Evolutionary conservation across 2,888 invertebrate genomes (phyloP).

Genomic region (Lithosia quadra): DNA sequence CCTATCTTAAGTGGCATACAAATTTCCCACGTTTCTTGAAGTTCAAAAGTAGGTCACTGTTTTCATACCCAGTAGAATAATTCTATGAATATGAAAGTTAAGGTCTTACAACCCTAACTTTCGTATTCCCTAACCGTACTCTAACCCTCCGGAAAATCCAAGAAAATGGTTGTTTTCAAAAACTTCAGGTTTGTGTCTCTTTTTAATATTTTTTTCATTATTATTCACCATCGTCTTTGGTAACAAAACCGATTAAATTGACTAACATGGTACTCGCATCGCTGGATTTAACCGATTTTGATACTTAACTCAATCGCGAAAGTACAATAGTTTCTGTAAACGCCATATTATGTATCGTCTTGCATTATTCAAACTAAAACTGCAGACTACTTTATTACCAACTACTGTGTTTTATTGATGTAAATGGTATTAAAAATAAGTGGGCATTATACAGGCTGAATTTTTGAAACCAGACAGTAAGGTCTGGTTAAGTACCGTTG

Average conservation of each 20-base stretch:
- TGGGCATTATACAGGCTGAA: background rate
- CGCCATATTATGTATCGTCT: background rate
- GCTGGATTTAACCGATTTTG: background rate
- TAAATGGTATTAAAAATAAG: background rate
- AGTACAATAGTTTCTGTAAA: background rate
- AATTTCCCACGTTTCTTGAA: background rate
- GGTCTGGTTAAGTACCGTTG: no score
- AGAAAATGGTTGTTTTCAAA: background rate
- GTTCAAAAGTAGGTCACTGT: slow-evolving; percentile 5
- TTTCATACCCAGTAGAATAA: background rate
- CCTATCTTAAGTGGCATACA: background rate
- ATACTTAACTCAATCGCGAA: background rate
- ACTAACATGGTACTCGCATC: background rate
- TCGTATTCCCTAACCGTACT: slow-evolving; percentile 1
- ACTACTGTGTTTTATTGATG: background rate
- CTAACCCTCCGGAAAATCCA: background rate
- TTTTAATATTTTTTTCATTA: slow-evolving; percentile 1
- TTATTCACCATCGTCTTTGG: background rate
- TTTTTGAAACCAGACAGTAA: no score
- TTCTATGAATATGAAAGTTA: slow-evolving; percentile 19
- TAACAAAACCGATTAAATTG: background rate
- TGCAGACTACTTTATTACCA: background rate
- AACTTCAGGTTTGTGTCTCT: background rate
- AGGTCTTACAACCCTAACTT: background rate
- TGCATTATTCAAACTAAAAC: background rate